phyloP scores from a whole-genome alignment of 2,797 vertebrate species.

The Arremon brunneinucha region DNA sequence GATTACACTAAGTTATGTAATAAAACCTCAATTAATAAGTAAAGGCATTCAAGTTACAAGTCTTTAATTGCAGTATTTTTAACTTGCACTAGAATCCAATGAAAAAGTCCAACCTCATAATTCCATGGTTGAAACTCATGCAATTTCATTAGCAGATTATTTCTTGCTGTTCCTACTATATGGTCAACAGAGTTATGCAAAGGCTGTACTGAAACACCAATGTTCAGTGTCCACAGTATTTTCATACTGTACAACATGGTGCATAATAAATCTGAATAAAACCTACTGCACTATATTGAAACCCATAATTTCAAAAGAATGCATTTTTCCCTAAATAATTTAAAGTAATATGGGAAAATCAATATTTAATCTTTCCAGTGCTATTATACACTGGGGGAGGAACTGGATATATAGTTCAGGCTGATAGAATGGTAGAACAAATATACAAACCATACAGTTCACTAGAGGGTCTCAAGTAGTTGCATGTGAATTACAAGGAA shows the following conservation, averaged over 20 bases:
- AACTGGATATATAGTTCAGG: slow-evolving; percentile 16
- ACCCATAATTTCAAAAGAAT: slow-evolving; percentile 26
- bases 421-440: not conserved
- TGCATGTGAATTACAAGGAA: not conserved
- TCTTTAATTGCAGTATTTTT: not conserved
- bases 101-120: not conserved
- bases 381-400: not conserved
- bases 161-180: not conserved
- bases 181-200: not conserved
- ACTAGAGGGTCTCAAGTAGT: not conserved
- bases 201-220: not conserved
- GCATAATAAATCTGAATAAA: slow-evolving; percentile 23
- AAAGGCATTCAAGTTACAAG: not conserved
- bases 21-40: not conserved
- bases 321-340: slow-evolving; percentile 19
- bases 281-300: not conserved
- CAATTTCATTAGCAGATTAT: not conserved
- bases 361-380: slow-evolving; percentile 64
- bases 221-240: not conserved
- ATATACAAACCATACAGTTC: not conserved
- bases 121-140: not conserved
- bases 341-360: slow-evolving; percentile 54
- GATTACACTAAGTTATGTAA: not conserved
- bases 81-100: not conserved
- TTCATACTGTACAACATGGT: not conserved